Evolutionary conservation across 2,797 vertebrate genomes (phyloP).

Genomic region (Furcifer pardalis): DNA sequence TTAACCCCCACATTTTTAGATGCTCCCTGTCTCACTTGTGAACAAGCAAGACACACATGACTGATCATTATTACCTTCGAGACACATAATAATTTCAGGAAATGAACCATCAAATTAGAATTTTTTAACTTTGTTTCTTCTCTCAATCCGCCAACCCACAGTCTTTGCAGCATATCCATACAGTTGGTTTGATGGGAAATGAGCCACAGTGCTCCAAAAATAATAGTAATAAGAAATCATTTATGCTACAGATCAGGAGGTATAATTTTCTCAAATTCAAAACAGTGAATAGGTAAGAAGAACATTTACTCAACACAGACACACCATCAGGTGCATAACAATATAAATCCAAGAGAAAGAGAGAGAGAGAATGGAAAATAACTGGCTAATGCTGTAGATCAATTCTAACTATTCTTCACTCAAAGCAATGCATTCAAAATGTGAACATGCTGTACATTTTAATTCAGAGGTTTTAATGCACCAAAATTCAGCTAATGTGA

Average conservation of each 20-base stretch:
- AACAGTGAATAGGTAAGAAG: slow-evolving; percentile 45
- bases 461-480: neutral
- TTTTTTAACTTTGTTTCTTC: neutral
- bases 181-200: slow-evolving; percentile 53
- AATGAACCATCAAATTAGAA: slow-evolving; percentile 63
- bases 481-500: neutral
- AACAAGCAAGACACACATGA: slow-evolving; percentile 50
- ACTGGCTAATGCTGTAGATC: slow-evolving; percentile 23
- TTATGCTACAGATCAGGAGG: slow-evolving; percentile 38
- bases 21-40: slow-evolving; percentile 31
- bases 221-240: slow-evolving; percentile 43
- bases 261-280: slow-evolving; percentile 43
- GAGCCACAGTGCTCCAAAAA: slow-evolving; percentile 38
- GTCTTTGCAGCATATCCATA: slow-evolving; percentile 24
- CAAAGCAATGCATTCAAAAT: slow-evolving; percentile 25
- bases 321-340: slow-evolving; percentile 27
- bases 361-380: slow-evolving; percentile 26
- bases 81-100: slow-evolving; percentile 55
- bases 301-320: slow-evolving; percentile 32
- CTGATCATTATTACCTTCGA: slow-evolving; percentile 51
- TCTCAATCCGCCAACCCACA: neutral
- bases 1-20: slow-evolving; percentile 39
- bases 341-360: slow-evolving; percentile 18
- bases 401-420: slow-evolving; percentile 18
- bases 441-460: neutral